A percentile compares a stretch with the other conserved stretches of the same genome.
Evolutionary conservation across 2,888 invertebrate species (phyloP).

Genomic region (Neria commutata): DNA sequence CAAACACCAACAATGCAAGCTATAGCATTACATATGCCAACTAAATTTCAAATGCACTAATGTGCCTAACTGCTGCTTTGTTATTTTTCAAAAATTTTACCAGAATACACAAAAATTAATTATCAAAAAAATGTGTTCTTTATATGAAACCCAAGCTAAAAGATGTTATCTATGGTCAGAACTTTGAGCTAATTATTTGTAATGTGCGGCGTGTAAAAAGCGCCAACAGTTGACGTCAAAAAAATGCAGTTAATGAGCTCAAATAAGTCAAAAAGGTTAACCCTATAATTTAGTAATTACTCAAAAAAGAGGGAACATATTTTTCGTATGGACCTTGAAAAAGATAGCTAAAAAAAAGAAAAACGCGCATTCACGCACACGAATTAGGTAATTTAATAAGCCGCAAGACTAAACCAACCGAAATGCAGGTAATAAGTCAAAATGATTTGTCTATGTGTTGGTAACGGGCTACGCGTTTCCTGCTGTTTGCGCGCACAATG

Average conservation of each 20-base stretch:
- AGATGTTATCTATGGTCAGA: not conserved
- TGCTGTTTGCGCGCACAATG: too few species aligned
- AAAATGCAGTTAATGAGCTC: not conserved
- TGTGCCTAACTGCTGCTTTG: not conserved
- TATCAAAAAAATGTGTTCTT: not conserved
- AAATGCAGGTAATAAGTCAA: not conserved
- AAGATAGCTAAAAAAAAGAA: too few species aligned
- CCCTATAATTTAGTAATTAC: constrained; percentile 1
- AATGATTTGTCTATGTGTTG: too few species aligned
- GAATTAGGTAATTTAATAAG: not conserved
- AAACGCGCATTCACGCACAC: not conserved
- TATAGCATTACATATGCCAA: too few species aligned
- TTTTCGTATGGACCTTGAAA: too few species aligned
- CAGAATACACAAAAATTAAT: not conserved
- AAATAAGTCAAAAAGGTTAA: not conserved
- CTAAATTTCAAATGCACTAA: not conserved
- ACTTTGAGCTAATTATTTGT: not conserved
- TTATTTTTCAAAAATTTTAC: not conserved
- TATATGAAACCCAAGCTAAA: not conserved
- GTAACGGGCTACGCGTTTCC: too few species aligned
- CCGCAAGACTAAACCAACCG: not conserved
- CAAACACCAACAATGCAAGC: not conserved
- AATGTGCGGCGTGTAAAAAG: too few species aligned
- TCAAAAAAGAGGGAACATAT: not conserved
- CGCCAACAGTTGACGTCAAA: not conserved